phyloP scores from a whole-genome alignment of 2,888 invertebrate species.

The Epicampocera succincta region DNA sequence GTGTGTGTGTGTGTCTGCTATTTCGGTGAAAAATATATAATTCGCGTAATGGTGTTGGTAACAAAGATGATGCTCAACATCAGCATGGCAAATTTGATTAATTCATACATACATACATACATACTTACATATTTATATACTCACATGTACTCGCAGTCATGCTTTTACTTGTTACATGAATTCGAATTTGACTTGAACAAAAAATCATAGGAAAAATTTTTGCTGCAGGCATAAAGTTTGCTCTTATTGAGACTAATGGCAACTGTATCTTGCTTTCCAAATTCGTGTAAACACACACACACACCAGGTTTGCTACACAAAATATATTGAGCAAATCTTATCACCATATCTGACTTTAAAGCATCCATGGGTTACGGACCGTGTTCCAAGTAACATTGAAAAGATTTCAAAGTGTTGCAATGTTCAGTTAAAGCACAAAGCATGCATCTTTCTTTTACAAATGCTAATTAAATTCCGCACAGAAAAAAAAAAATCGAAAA shows the following conservation, averaged over 20 bases:
- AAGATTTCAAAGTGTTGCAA: conserved; percentile 33
- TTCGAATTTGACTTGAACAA: background rate
- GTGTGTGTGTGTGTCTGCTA: too few species aligned
- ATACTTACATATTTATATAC: too few species aligned
- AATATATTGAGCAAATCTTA: conserved; percentile 38
- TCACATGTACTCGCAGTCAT: conserved; percentile 35
- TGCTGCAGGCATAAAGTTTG: conserved; percentile 11
- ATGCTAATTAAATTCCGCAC: conserved; percentile 68
- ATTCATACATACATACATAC: conserved; percentile 16
- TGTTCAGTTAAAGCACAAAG: conserved; percentile 20
- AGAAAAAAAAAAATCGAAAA: conserved; percentile 25
- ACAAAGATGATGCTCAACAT: conserved; percentile 25
- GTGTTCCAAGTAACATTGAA: conserved; percentile 66
- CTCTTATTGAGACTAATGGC: conserved; percentile 34
- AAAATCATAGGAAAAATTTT: conserved; percentile 3
- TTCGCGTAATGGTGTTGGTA: background rate
- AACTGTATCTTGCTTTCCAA: conserved; percentile 21
- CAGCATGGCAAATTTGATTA: conserved; percentile 42
- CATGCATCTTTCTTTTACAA: conserved; percentile 13
- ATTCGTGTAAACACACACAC: background rate
- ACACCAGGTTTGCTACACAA: conserved; percentile 19
- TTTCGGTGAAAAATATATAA: conserved; percentile 1
- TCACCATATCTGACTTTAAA: conserved; percentile 1
- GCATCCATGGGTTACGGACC: conserved; percentile 55
- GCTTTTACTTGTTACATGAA: conserved; percentile 40